Percentiles rank a stretch among this genome's conserved stretches.
phyloP scores from a whole-genome alignment of 2,888 invertebrate species.

The Brachypterus glaber region DNA sequence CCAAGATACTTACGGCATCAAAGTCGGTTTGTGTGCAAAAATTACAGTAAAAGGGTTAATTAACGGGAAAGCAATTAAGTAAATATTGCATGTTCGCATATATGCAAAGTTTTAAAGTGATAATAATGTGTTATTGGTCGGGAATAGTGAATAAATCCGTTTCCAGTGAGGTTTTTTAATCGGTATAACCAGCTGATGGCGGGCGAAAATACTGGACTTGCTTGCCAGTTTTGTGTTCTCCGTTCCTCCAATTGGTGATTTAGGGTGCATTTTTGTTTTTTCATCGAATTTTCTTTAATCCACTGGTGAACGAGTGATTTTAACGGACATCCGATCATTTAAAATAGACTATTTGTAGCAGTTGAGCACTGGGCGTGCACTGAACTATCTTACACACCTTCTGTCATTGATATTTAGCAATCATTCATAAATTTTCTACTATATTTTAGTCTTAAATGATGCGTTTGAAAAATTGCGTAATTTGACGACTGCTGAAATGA shows the following conservation, averaged over 20 bases:
- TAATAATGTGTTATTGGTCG: conserved; percentile 45
- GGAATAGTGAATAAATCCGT: conserved; percentile 44
- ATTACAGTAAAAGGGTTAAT: conserved; percentile 46
- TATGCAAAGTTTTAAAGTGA: conserved; percentile 21
- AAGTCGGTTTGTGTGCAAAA: conserved; percentile 52
- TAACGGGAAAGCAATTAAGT: conserved; percentile 5
- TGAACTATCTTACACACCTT: conserved; percentile 32
- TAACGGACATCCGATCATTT: conserved; percentile 4
- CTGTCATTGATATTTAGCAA: conserved; percentile 37
- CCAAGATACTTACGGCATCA: conserved; percentile 59
- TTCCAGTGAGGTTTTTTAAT: conserved; percentile 46
- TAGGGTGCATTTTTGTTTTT: conserved; percentile 25
- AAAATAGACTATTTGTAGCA: conserved; percentile 19
- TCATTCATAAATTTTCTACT: conserved; percentile 32
- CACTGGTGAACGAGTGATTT: conserved; percentile 14
- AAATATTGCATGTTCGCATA: conserved; percentile 8
- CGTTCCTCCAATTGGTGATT: conserved; percentile 25
- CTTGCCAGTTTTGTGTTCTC: conserved; percentile 36
- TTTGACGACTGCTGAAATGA: conserved; percentile 38
- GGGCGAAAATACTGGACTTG: conserved; percentile 41
- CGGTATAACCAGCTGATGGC: conserved; percentile 44
- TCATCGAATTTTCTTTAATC: conserved; percentile 15
- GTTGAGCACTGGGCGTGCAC: conserved; percentile 38
- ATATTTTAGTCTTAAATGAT: conserved; percentile 29
- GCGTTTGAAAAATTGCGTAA: conserved; percentile 32